Base-by-base conservation (phyloP, 2,113 vertebrate species). In the Oryctolagus cuniculus region DNA sequence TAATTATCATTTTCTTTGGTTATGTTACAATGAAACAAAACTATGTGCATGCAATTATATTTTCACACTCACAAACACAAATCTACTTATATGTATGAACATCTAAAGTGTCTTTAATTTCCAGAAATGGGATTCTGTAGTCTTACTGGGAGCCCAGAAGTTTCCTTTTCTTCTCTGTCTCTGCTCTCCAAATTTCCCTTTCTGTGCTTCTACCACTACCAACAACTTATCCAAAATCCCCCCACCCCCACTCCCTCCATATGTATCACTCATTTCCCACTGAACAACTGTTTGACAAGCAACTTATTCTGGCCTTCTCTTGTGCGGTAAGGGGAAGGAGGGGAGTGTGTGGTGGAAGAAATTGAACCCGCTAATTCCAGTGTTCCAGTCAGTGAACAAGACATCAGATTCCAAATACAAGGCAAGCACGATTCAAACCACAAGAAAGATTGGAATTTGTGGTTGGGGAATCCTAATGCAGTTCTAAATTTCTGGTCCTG, bases 61-160 rank as follows among this genome's bases (percentile, higher is more conserved):
- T 87, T 93, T 95, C 83, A 86, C 3, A 72, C 19, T 19, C 34
- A 55, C 5, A 75, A 36, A 61, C 58, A 64, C 27, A 66, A 64
- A 69, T 25, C 1, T 29, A 38, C 5, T 0, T 19, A 36, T 10
- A 24, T 51, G 55, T 6, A 44, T 25, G 88, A 49, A 51, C 11
- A 44, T 82, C 25, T 87, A 67, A 91, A 44, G 13, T 89, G 80
- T 51, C 7, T 88, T 90, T 53, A 38, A 81, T 95, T 89, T 94
- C 53, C 15, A 49, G 7, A 36, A 91, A 55, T 87, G 53, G 29
- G 69, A 87, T 83, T 95, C 58, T 91, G 63, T 82, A 70, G 69
- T 10, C 29, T 96, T 81, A 36, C 55, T 58, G 6, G 44, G 22
- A 75, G 36, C 83, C 13, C 27, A 75, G 11, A 89, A 82, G 2